These are phyloP conservation scores for Natator depressus DNA, from an alignment of 2,113 vertebrate species.

Conservation along the genomic window DNA sequence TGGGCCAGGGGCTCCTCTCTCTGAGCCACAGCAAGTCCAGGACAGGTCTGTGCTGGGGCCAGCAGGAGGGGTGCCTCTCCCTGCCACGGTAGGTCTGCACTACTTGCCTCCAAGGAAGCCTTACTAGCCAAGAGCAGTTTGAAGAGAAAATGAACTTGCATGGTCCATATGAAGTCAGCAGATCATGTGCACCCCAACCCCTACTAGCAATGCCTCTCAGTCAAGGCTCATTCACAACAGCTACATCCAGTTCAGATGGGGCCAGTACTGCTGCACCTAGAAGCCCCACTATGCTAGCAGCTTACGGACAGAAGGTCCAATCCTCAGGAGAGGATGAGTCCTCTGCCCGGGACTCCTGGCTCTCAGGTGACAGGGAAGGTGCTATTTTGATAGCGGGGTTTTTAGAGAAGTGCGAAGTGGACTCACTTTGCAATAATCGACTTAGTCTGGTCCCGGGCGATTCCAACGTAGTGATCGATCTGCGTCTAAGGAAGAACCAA, in stretches of 20 bases:
- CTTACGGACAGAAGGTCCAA: not conserved
- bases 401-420: not conserved
- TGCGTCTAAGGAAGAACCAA: slow-evolving; percentile 81
- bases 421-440: slow-evolving; percentile 88
- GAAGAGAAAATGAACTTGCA: not conserved
- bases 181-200: not conserved
- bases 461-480: slow-evolving; percentile 89
- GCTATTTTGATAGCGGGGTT: not conserved
- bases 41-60: too few relatives aligned
- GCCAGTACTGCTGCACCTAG: not conserved
- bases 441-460: slow-evolving; percentile 86
- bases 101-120: not conserved
- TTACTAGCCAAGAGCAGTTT: not conserved
- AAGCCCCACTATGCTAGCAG: not conserved
- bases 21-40: too few relatives aligned
- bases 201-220: not conserved
- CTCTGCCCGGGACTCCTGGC: not conserved
- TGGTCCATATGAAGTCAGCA: not conserved
- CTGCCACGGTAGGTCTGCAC: not conserved
- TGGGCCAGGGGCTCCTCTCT: too few relatives aligned
- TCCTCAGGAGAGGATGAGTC: not conserved
- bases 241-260: not conserved
- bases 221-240: not conserved
- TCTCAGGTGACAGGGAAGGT: not conserved
- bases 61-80: too few relatives aligned